Evolutionary conservation across 2,888 invertebrate genomes (phyloP), one percentile per base, ranked within the genome.

Genomic region (Xylota segnis): DNA sequence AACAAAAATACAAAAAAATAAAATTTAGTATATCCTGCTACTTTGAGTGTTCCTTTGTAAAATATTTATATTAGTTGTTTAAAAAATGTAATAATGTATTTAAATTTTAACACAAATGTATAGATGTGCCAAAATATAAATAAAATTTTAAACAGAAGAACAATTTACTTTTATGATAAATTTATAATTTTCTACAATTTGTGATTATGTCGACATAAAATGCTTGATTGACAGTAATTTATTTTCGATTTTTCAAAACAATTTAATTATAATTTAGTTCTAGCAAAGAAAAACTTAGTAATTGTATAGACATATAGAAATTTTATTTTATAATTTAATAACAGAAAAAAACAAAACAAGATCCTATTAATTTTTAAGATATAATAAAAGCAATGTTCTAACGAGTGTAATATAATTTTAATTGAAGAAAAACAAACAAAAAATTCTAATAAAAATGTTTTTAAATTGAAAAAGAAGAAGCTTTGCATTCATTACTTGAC

Each of bases 41-140:
- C 10, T 27, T 58, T 59, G 1, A 50, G 18, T 40, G 40, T 59
- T 59, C 40, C 23, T 58, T 37, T 61, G 71, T 54, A 63, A 74
- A 65, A 63, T 59, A 78, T 71, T 66, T 70, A 16, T 68, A 61
- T 40, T 16, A 43, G 5, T 10, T 58, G 6, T 61, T 23, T 58
- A n/a, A n/a, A n/a, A n/a, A n/a, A n/a, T n/a, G n/a, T n/a, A 29
- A 37, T 23, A 40, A 40, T 37, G 27, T 54, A 27, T 27, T 34
- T 50, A 18, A 61, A 52, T 27, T 54, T 61, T 61, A 59, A 40
- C 40, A 54, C 5, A 45, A 54, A 71, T 79, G 65, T 77, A 68
- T 74, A 83, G 74, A 83, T 83, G 83, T 83, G 83, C 83, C 83
- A 83, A 83, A 83, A 79, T 83, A 83, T 66, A 66, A 66, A 52